Percentiles rank a stretch among this genome's conserved stretches.
Conservation (phyloP, 1,140 invertebrate species). For the honey bee (Apis mellifera) region DNA sequence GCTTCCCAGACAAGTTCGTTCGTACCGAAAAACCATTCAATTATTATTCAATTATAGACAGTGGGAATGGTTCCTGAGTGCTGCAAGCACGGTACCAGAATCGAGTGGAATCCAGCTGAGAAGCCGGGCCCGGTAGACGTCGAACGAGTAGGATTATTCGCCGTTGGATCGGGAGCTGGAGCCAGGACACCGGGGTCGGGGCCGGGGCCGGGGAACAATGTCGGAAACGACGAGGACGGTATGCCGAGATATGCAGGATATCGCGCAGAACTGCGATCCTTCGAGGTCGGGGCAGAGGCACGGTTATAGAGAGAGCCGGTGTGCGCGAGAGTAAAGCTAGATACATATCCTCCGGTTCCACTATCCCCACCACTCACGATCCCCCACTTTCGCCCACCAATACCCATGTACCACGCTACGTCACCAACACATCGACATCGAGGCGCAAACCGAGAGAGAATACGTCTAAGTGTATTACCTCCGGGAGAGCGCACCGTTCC, state of each 20-base stretch:
- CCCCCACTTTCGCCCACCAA: background rate
- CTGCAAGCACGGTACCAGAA: constrained; percentile 66
- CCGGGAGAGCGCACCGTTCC: constrained; percentile 64
- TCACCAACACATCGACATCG: background rate
- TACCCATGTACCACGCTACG: background rate
- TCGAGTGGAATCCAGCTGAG: constrained; percentile 66
- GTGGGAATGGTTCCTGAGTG: constrained; percentile 41
- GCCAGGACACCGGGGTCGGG: constrained; percentile 40
- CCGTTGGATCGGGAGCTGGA: constrained; percentile 45
- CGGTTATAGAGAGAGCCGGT: constrained; percentile 16
- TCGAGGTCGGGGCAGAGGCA: constrained; percentile 53
- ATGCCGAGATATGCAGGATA: constrained; percentile 76
- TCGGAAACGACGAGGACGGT: constrained; percentile 69
- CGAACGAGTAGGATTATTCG: constrained; percentile 68
- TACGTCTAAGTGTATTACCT: constrained; percentile 73
- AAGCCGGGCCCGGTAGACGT: constrained; percentile 66
- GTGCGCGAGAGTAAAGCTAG: constrained; percentile 53
- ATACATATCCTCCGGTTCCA: constrained; percentile 33
- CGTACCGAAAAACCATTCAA: constrained; percentile 39
- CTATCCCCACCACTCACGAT: background rate
- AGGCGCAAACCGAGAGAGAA: constrained; percentile 36
- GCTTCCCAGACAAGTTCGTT: background rate
- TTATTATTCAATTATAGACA: constrained; percentile 47
- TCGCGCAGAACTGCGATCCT: constrained; percentile 74
- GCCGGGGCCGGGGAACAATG: constrained; percentile 65